Percentiles rank a stretch among this genome's conserved stretches.
Evolutionary conservation across 2,797 vertebrate species (phyloP).

Genomic region (Dipus sagitta): DNA sequence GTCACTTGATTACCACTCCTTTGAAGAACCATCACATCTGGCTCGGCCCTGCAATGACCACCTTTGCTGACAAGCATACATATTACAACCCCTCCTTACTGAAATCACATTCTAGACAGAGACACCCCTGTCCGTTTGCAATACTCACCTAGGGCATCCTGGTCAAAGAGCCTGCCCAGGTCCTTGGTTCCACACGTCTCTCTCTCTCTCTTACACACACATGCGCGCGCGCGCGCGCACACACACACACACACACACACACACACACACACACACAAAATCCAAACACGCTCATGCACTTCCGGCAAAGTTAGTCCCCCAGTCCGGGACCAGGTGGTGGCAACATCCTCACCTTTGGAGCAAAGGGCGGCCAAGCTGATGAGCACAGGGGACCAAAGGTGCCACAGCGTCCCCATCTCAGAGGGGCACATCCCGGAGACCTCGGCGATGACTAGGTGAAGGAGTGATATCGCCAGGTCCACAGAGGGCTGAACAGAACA

Average conservation of each 20-base stretch:
- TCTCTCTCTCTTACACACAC: neutral
- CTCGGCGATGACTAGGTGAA: conserved; percentile 47
- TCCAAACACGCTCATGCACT: conserved; percentile 1
- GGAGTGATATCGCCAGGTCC: neutral
- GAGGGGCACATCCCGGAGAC: conserved; percentile 79
- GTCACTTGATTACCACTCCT: no score
- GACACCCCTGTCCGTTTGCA: neutral
- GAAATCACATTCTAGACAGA: neutral
- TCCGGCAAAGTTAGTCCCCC: conserved; percentile 71
- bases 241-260: neutral
- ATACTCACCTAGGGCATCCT: neutral
- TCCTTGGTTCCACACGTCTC: neutral
- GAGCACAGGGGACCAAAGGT: conserved; percentile 84
- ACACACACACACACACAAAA: neutral
- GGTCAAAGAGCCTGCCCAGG: neutral
- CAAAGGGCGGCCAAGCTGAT: conserved; percentile 87
- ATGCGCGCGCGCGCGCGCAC: no score
- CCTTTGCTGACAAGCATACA: neutral
- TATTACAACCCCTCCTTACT: neutral
- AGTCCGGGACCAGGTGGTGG: neutral
- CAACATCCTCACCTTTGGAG: conserved; percentile 87
- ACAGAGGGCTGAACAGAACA: neutral
- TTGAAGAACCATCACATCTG: no score
- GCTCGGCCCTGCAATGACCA: neutral
- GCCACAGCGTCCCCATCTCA: conserved; percentile 85